Conservation (phyloP, 2,113 vertebrate genomes). For the Heterotilapia buettikoferi region DNA sequence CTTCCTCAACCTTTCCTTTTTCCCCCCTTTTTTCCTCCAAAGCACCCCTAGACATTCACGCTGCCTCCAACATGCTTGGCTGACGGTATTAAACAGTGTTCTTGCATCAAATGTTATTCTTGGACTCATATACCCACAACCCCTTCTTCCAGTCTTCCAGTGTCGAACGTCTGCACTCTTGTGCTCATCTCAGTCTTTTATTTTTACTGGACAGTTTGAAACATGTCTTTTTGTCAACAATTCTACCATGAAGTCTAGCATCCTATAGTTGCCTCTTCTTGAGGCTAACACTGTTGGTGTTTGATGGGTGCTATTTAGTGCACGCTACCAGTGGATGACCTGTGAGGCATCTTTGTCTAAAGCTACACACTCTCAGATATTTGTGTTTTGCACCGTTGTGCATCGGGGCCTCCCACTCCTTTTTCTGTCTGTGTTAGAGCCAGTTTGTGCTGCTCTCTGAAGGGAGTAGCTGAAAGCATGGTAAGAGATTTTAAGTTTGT, state of each 20-base stretch:
- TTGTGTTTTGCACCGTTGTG: neutral
- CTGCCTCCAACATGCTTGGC: neutral
- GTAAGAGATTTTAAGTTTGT: neutral
- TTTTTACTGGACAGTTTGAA: neutral
- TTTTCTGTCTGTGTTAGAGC: neutral
- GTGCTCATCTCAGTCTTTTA: neutral
- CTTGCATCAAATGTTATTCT: neutral
- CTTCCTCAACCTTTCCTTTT: neutral
- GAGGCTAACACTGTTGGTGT: neutral
- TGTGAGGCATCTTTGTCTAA: neutral
- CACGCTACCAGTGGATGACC: neutral
- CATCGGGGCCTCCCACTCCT: neutral
- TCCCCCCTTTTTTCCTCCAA: neutral
- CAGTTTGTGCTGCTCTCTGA: neutral
- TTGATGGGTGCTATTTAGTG: neutral
- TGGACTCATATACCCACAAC: neutral
- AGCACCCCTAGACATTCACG: neutral
- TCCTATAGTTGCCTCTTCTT: neutral
- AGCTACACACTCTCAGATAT: neutral
- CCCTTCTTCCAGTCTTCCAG: neutral
- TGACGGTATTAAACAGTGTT: neutral
- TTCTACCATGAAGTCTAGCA: neutral
- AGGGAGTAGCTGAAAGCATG: neutral
- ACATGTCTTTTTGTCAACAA: neutral
- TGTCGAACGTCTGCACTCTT: neutral